Evolutionary conservation across 2,888 invertebrate genomes (phyloP).

Genomic region (Choristoneura rosaceana): DNA sequence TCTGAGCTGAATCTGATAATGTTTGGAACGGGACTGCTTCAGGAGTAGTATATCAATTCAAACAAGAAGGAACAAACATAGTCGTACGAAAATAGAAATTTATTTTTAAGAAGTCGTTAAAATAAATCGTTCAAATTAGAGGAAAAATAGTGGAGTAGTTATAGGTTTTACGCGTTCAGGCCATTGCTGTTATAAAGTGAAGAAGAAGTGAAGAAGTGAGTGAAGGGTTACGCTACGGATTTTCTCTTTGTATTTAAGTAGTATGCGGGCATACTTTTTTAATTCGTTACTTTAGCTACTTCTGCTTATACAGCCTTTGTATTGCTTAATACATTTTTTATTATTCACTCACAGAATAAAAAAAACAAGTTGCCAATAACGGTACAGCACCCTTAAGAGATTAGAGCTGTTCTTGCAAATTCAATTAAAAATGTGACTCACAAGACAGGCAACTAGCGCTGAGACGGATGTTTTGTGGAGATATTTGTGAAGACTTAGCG

Average conservation of each 20-base stretch:
- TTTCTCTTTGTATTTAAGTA: background rate
- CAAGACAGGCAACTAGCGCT: constrained; percentile 19
- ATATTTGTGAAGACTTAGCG: constrained; percentile 23
- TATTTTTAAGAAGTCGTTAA: no score
- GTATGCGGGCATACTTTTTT: background rate
- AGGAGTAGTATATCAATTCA: no score
- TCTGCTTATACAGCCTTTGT: background rate
- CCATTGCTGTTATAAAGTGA: no score
- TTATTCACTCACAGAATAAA: background rate
- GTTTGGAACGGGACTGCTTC: no score
- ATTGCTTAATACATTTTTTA: background rate
- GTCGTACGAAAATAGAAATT: no score
- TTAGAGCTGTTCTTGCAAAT: constrained; percentile 31
- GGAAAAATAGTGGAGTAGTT: no score
- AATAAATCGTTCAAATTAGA: no score
- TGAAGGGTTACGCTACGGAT: no score
- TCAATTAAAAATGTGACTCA: constrained; percentile 33
- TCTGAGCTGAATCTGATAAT: no score
- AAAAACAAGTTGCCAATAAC: constrained; percentile 6
- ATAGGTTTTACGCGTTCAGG: no score
- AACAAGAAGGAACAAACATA: no score
- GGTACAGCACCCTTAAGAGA: constrained; percentile 33
- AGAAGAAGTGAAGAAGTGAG: no score
- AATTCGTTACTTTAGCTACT: background rate
- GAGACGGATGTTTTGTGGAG: constrained; percentile 33